Evolutionary conservation across 92 coral and sea anemone genomes (phyloP).

Genomic region (Pocillopora grandis): DNA sequence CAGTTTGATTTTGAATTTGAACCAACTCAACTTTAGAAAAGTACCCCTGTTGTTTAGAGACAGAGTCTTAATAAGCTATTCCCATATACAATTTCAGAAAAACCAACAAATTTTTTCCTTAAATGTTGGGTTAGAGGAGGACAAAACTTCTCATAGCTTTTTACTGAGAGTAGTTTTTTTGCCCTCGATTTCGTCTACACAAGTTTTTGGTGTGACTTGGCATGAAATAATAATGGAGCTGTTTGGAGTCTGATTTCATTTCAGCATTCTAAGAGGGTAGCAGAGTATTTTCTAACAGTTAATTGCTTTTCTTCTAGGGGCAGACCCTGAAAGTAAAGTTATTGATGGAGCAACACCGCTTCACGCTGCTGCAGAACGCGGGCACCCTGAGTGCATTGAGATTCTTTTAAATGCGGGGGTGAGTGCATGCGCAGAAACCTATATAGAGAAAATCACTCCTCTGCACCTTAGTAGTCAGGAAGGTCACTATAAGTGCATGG

Average conservation of each 20-base stretch:
- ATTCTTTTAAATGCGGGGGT: conserved; percentile 62
- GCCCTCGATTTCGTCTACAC: too few species aligned
- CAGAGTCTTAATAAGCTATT: too few species aligned
- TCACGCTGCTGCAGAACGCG: conserved; percentile 82
- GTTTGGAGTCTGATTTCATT: not conserved
- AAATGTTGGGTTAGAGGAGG: too few species aligned
- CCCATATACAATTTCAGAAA: too few species aligned
- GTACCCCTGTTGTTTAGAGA: too few species aligned
- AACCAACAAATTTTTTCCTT: too few species aligned
- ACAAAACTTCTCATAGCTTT: too few species aligned
- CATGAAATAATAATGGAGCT: not conserved
- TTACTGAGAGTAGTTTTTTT: too few species aligned
- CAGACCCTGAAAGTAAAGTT: conserved; percentile 46
- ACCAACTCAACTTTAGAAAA: too few species aligned
- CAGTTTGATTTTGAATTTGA: too few species aligned
- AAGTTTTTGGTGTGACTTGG: not conserved
- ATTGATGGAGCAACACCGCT: conserved; percentile 72
- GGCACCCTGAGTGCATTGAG: conserved; percentile 50
- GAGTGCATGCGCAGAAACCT: conserved; percentile 54
- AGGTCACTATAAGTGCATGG: conserved; percentile 67
- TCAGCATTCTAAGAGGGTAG: not conserved
- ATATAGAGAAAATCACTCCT: conserved; percentile 56
- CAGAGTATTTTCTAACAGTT: not conserved
- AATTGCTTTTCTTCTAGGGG: conserved; percentile 25
- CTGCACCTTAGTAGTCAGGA: conserved; percentile 71